These are phyloP conservation scores for Eupleurogrammus muticus DNA, from an alignment of 2,797 vertebrate genomes.

Conservation along the genomic window DNA sequence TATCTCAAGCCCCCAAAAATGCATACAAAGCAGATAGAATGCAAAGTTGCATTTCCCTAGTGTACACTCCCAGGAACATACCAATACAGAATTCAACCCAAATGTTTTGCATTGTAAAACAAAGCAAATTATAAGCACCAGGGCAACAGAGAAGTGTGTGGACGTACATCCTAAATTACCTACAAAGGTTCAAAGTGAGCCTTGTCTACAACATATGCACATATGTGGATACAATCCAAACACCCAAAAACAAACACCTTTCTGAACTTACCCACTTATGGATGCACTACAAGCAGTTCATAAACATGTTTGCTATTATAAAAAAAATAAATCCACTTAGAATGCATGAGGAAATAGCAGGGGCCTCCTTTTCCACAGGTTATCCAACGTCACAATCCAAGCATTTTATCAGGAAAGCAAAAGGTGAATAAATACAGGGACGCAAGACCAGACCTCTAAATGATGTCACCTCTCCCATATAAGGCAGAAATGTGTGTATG, in stretches of 20 bases:
- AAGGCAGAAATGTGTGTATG: constrained; percentile 79
- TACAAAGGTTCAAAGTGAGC: constrained; percentile 1
- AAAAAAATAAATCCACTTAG: constrained; percentile 62
- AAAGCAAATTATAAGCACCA: constrained; percentile 48
- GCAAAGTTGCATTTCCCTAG: constrained; percentile 49
- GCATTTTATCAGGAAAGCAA: constrained; percentile 81
- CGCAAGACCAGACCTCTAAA: constrained; percentile 78
- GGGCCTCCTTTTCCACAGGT: constrained; percentile 66
- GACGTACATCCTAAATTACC: constrained; percentile 24
- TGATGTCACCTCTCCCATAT: constrained; percentile 88
- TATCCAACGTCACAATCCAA: constrained; percentile 79
- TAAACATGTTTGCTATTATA: constrained; percentile 13
- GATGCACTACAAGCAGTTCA: constrained; percentile 47
- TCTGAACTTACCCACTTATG: constrained; percentile 73
- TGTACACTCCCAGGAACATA: constrained; percentile 34
- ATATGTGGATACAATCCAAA: constrained; percentile 4
- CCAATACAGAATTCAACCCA: constrained; percentile 30
- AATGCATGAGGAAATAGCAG: constrained; percentile 55
- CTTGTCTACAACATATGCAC: neutral
- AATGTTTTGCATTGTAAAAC: constrained; percentile 73
- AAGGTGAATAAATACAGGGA: constrained; percentile 85
- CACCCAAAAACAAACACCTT: constrained; percentile 23
- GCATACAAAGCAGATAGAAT: constrained; percentile 72
- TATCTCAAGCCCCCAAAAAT: constrained; percentile 62
- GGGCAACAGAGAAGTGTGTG: constrained; percentile 18